Base-by-base conservation (phyloP, 2,113 vertebrate genomes). In the Antennarius striatus region DNA sequence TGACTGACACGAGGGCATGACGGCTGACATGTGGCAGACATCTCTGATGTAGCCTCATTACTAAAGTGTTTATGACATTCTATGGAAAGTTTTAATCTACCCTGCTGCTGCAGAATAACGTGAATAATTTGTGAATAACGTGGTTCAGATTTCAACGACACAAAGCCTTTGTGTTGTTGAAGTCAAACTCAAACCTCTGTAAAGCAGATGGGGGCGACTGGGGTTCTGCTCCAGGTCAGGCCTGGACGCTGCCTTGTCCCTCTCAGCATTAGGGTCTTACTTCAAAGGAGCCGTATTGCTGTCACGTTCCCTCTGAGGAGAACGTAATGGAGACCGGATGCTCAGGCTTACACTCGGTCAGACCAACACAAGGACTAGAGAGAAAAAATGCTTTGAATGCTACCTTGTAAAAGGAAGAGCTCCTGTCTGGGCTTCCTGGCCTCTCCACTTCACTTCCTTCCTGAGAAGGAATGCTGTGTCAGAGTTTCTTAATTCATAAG, bases 371-470 rank as follows among this genome's bases (percentile, higher is more conserved):
- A 69, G 80, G 59, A 81, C 73, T 87, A 49, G 63, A 87, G 75
- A 57, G 60, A 62, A 81, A 71, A 86, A 85, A 86, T 70, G 85
- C 84, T 90, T 91, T 92, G 80, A 91, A 89, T 89, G 79, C 78
- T 55, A 68, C 82, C 75, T 79, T 82, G 86, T 87, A 89, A 90
- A 83, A 54, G 88, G 73, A 88, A 81, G 73, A 76, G 84, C 79
- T 88, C 84, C 80, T 65, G 61, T 74, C 73, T 28, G 78, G 74
- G 71, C 81, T 77, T 89, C 84, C 63, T 75, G 63, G 86, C 77
- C 66, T 82, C 65, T 65, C 79, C 53, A 68, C 66, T 79, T 67
- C 57, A 87, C 85, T 90, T 92, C 89, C 88, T 92, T 91, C 89
- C 89, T 58, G 29, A 45, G 67, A 79, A 79, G 83, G 83, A 90